Base-by-base conservation (phyloP, 37 sponge, comb jelly and placozoan genomes). In the Chondrosia reniformis region DNA sequence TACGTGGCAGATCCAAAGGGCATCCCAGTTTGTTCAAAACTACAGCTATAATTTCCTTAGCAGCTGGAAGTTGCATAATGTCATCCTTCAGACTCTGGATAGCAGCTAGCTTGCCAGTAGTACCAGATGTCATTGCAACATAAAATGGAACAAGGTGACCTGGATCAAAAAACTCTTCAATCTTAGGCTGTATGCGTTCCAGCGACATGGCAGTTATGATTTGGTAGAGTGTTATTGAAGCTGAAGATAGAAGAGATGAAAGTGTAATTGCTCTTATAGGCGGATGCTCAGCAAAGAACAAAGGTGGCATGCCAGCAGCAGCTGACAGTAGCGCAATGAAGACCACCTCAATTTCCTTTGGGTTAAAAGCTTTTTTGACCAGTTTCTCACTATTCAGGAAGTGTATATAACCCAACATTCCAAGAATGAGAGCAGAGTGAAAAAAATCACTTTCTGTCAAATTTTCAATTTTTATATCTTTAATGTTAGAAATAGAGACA, bases 111-210 rank as follows among this genome's bases (percentile, higher is more conserved):
- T 64, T 64, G 33, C 21, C 66, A 4, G 2, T 64, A 27, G 19
- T 64, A 30, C 66, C 66, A 39, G n/a, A 22, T 24, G 25, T 25
- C 21, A 21, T 2, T 38, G 72, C 72, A 21, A 40, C 24, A 39
- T 69, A 69, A 41, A 69, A 44, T 3, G 72, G 41, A 13, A 69
- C 72, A 6, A 69, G 42, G 43, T 22, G 39, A 39, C 72, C 42
- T 41, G 41, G 39, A 69, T 69, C 72, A 40, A 69, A 69, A 25
- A 69, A 39, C n/a, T 40, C 41, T 40, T 69, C 72, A 7, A 39
- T 39, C 0, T 36, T 39, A 34, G 41, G 72, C 21, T 24, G 24
- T 0, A 39, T 17, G 1, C 21, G 12, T 13, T 41, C n/a, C 24
- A 69, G 72, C 1, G 44, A 24, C 32, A 69, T 69, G 8, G n/a